These are phyloP conservation scores for Orchestia grillus DNA, from an alignment of 1,140 invertebrate species.

Conservation along the genomic window DNA sequence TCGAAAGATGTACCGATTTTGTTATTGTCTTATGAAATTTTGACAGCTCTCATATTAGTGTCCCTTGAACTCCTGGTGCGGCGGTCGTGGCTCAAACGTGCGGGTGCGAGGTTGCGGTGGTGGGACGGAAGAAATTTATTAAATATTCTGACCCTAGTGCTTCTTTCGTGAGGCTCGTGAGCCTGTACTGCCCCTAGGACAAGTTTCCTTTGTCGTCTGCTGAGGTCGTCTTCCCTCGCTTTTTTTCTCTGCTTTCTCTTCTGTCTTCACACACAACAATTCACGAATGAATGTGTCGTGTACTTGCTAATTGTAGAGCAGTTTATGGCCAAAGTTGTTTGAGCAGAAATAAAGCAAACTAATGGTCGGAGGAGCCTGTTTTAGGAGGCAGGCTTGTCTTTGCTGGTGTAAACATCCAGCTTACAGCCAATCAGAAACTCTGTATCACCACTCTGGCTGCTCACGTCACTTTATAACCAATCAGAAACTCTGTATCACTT, in stretches of 20 bases:
- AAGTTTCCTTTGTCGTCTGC: background rate
- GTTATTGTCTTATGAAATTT: background rate
- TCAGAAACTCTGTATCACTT: too few relatives aligned
- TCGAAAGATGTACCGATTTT: background rate
- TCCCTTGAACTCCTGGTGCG: too few relatives aligned
- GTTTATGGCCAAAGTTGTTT: background rate
- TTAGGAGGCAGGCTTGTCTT: too few relatives aligned
- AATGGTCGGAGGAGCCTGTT: too few relatives aligned
- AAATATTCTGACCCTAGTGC: background rate
- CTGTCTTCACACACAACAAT: background rate
- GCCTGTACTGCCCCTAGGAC: background rate
- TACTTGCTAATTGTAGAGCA: background rate
- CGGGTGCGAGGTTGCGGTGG: background rate
- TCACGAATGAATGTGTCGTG: background rate
- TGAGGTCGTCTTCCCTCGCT: background rate
- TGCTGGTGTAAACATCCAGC: too few relatives aligned
- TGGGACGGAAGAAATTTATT: background rate
- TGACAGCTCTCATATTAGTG: background rate
- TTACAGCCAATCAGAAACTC: too few relatives aligned
- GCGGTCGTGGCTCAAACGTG: background rate
- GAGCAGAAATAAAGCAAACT: too few relatives aligned
- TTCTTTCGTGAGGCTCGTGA: slow-evolving; percentile 7
- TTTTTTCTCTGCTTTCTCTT: background rate
- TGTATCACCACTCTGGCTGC: too few relatives aligned
- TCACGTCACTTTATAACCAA: too few relatives aligned